A percentile compares a stretch with the other conserved stretches of the same genome.
phyloP scores from a whole-genome alignment of 2,888 invertebrate genomes.

The Drosophila borborema region DNA sequence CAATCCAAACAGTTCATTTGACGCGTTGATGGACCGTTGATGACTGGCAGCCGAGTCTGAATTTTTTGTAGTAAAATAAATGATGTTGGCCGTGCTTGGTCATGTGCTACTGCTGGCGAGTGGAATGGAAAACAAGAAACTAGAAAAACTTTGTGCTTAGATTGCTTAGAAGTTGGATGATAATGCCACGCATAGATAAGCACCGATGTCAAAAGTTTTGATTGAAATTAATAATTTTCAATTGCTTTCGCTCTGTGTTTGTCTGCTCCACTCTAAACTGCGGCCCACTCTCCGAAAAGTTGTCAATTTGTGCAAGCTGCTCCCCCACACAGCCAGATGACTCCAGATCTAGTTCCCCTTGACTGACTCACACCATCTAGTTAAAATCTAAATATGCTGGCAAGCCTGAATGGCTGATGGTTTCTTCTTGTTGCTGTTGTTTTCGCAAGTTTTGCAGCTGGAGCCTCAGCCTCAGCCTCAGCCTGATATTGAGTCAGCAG shows the following conservation, averaged over 20 bases:
- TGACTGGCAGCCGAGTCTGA: constrained; percentile 5
- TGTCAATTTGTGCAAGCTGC: constrained; percentile 52
- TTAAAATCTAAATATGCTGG: constrained; percentile 62
- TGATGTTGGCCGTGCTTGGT: constrained; percentile 50
- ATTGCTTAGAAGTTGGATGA: constrained; percentile 55
- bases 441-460: constrained; percentile 33
- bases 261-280: constrained; percentile 5
- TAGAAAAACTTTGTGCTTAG: constrained; percentile 54
- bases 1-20: background rate
- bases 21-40: constrained; percentile 16
- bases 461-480: constrained; percentile 17
- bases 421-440: constrained; percentile 15
- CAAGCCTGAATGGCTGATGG: constrained; percentile 44
- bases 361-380: constrained; percentile 29
- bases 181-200: constrained; percentile 70
- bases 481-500: constrained; percentile 70
- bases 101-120: constrained; percentile 29
- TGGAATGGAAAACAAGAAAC: constrained; percentile 45
- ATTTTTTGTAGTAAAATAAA: constrained; percentile 49
- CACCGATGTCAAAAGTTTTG: constrained; percentile 71
- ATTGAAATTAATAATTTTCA: constrained; percentile 79
- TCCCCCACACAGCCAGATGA: constrained; percentile 3
- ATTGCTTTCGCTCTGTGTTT: constrained; percentile 43
- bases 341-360: constrained; percentile 17
- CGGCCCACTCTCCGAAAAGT: constrained; percentile 36